Evolutionary conservation across 2,888 invertebrate genomes (phyloP), one percentile per base, ranked within the genome.

Genomic region (Ypsolopha sequella): DNA sequence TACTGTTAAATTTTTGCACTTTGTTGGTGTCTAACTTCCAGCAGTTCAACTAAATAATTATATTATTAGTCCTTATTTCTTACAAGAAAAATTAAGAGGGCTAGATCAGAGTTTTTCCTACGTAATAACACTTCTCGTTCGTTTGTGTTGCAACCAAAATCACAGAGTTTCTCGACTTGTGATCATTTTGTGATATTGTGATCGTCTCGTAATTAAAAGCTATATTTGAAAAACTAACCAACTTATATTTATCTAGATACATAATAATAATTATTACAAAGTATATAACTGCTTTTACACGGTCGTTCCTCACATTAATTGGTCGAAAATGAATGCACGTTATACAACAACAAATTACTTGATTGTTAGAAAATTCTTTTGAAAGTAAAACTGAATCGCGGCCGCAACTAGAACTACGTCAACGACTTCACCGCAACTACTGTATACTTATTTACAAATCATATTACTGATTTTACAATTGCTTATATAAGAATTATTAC

Each of bases 21-120:
- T 35, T 36, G 9, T 60, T 60, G 61, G 58, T 61, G 60, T 60
- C 53, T 57, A 55, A 56, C 55, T 61, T 59, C 41, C 11, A 61
- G 60, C 54, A 57, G 51, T 58, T 62, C 53, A 60, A 58, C 59
- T 60, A 59, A 60, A 63, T 60, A 35, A 50, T 52, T 60, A 58
- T 64, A 4, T 39, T 14, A 48, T 44, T 33, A 67, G 60, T 55
- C 59, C 65, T 70, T 68, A 58, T 64, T 60, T 62, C 65, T 70
- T 67, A 70, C 9, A 33, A 39, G 58, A 72, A 70, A 72, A 76
- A 68, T 66, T 66, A 67, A 64, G 70, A 70, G 60, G 73, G 69
- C 73, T 76, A 76, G 70, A 73, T 70, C 70, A 68, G 64, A 68
- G 64, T 67, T 72, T 67, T 64, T 63, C 65, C 68, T 76, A 13